Evolutionary conservation across 2,113 vertebrate species (phyloP).

Genomic region (Oreochromis tanganicae): DNA sequence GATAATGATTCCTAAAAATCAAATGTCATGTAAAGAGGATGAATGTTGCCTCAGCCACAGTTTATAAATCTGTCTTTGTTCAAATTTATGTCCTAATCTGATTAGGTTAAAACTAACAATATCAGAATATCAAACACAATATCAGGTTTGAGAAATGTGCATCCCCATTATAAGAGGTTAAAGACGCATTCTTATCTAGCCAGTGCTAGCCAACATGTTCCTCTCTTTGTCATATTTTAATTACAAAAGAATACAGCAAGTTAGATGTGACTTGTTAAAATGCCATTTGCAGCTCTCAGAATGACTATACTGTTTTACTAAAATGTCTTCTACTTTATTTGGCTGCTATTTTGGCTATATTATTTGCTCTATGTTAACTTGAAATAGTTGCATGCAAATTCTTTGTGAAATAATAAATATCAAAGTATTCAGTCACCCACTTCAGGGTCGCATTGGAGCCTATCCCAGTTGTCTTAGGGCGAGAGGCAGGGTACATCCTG

Average conservation of each 20-base stretch:
- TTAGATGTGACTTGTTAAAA: not conserved
- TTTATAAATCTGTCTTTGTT: not conserved
- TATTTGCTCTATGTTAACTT: not conserved
- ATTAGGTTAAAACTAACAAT: not conserved
- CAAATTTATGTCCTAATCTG: not conserved
- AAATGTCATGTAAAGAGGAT: not conserved
- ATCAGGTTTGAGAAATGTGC: not conserved
- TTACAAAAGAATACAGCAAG: not conserved
- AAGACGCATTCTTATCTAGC: not conserved
- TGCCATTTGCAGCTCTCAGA: not conserved
- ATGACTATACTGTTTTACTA: not conserved
- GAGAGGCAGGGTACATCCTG: not conserved
- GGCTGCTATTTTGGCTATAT: not conserved
- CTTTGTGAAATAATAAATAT: not conserved
- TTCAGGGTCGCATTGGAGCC: rapidly evolving
- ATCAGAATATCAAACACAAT: not conserved
- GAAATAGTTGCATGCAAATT: not conserved
- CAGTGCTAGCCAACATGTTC: not conserved
- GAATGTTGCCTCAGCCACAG: not conserved
- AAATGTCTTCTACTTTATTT: not conserved
- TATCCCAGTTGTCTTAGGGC: not conserved
- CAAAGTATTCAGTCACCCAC: not conserved
- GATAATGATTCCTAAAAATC: not conserved
- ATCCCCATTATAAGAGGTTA: not conserved
- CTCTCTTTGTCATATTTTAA: not conserved